Evolutionary conservation across 2,797 vertebrate genomes (phyloP).

Genomic region (Myoxocephalus aenaeus): DNA sequence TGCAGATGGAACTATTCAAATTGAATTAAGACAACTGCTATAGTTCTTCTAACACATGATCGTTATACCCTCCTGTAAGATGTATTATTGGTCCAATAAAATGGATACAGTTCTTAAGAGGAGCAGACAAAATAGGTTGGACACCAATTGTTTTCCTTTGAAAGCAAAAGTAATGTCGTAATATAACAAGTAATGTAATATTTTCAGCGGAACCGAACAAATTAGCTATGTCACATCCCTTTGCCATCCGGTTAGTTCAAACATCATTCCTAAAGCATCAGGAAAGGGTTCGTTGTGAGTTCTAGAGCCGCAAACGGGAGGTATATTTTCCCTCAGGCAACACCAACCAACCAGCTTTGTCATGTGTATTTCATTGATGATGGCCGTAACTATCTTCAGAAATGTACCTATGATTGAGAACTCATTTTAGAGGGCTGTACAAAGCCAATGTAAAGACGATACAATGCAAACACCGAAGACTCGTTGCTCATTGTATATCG

Average conservation of each 20-base stretch:
- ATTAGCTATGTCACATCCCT: background rate
- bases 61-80: background rate
- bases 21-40: no score
- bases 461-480: no score
- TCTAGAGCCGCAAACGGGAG: background rate
- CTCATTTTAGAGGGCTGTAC: background rate
- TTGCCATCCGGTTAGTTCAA: no score
- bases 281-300: background rate
- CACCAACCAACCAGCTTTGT: background rate
- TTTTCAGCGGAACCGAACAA: no score
- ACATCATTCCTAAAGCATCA: background rate
- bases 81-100: background rate
- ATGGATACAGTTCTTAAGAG: background rate
- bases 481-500: background rate
- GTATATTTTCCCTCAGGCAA: background rate
- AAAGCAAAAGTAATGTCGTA: background rate
- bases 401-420: background rate
- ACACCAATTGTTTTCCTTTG: no score
- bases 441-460: background rate
- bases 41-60: no score
- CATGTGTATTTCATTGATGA: background rate
- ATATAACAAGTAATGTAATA: background rate
- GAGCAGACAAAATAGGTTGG: background rate
- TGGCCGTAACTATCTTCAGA: background rate
- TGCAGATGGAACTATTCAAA: no score